Evolutionary conservation across 2,797 vertebrate species (phyloP).

Genomic region (Notamacropus eugenii): DNA sequence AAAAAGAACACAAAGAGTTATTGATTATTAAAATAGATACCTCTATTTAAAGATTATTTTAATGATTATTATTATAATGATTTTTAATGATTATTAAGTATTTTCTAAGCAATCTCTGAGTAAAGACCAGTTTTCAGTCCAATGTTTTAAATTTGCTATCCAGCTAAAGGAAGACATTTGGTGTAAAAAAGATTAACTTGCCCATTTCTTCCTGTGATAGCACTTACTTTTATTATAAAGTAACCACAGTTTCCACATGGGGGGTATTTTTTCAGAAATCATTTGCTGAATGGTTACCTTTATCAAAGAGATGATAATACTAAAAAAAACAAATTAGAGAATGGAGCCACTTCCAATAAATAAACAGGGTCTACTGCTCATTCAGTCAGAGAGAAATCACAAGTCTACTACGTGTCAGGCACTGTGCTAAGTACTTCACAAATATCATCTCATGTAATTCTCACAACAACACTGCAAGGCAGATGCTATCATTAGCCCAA

Average conservation of each 20-base stretch:
- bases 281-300: not conserved
- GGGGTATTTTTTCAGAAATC: not conserved
- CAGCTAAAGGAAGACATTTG: not conserved
- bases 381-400: not conserved
- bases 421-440: conserved; percentile 37
- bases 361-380: not conserved
- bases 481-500: not conserved
- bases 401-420: not conserved
- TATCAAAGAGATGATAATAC: not conserved
- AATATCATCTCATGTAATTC: conserved; percentile 51
- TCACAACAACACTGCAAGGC: conserved; percentile 13
- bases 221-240: not conserved
- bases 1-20: conserved; percentile 68
- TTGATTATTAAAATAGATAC: not conserved
- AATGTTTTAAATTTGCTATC: conserved; percentile 11
- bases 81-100: conserved; percentile 17
- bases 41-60: not conserved
- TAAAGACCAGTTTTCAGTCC: conserved; percentile 4
- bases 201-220: not conserved
- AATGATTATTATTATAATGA: too few species aligned
- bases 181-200: not conserved
- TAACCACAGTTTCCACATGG: not conserved
- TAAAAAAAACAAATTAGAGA: not conserved
- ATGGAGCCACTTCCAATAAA: not conserved
- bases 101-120: conserved; percentile 44